Percentiles rank a stretch among this genome's conserved stretches.
These are phyloP conservation scores for Pemphigus obesinymphae DNA, from an alignment of 1,140 invertebrate genomes.

Conservation along the genomic window DNA sequence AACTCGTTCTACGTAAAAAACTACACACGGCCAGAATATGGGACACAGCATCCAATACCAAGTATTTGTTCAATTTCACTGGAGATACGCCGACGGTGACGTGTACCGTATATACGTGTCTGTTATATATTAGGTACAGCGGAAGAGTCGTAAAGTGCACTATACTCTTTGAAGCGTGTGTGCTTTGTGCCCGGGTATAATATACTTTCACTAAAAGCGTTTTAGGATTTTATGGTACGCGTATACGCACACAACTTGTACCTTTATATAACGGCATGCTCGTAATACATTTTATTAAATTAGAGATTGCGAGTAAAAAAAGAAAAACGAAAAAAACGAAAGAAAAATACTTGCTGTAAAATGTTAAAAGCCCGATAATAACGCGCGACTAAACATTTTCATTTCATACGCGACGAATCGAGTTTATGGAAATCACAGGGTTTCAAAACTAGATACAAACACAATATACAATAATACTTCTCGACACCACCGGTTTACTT, in stretches of 20 bases:
- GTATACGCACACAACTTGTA: neutral
- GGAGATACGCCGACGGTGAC: neutral
- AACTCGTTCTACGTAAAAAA: no score
- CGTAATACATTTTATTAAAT: neutral
- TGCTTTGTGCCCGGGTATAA: neutral
- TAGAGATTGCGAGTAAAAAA: neutral
- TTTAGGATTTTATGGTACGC: neutral
- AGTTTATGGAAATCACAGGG: no score
- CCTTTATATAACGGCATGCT: neutral
- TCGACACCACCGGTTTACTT: no score
- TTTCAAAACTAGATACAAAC: no score
- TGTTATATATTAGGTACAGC: neutral
- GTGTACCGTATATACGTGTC: neutral
- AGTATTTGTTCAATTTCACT: no score
- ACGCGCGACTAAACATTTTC: neutral
- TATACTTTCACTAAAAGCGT: constrained; percentile 20
- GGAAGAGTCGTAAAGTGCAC: neutral
- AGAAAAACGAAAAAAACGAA: no score
- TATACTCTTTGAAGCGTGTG: neutral
- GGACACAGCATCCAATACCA: no score
- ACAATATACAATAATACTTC: no score
- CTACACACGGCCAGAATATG: no score
- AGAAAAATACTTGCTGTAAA: neutral
- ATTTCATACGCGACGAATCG: neutral
- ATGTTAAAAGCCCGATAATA: neutral